A percentile compares a stretch with the other conserved stretches of the same genome.
phyloP scores from a whole-genome alignment of 2,797 vertebrate species.

The Poliocrania exsul region DNA sequence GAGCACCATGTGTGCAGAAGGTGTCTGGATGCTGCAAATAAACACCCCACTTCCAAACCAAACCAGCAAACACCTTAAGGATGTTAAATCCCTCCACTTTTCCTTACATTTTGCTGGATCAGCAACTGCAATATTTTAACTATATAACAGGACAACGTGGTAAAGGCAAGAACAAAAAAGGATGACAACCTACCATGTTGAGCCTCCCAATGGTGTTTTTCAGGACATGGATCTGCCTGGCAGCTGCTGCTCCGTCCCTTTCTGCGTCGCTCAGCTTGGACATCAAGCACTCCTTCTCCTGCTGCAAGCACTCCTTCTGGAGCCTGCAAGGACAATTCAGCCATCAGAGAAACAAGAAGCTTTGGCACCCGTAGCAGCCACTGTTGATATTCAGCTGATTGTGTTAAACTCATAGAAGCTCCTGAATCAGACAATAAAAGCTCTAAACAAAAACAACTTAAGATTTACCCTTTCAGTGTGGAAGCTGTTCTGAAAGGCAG shows the following conservation, averaged over 20 bases:
- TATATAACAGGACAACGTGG: accelerated
- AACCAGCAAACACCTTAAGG: neutral
- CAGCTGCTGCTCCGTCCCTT: conserved; percentile 84
- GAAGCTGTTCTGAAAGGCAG: neutral
- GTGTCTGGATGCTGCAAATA: neutral
- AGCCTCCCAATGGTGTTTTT: conserved; percentile 83
- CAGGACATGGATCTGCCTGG: conserved; percentile 85
- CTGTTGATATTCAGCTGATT: neutral
- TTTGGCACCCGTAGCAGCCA: neutral
- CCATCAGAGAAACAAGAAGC: neutral
- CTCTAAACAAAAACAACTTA: neutral
- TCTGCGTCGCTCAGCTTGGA: conserved; percentile 88
- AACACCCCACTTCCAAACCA: neutral
- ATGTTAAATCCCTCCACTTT: neutral
- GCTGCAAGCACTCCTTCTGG: conserved; percentile 76
- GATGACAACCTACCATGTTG: conserved; percentile 73
- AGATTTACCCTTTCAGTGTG: neutral
- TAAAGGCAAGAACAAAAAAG: neutral
- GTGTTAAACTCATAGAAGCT: neutral
- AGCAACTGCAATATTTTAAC: neutral
- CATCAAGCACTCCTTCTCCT: conserved; percentile 85
- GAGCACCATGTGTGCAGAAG: neutral
- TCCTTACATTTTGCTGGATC: neutral
- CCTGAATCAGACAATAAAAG: neutral
- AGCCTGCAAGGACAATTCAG: conserved; percentile 68